Conservation (phyloP, 2,888 invertebrate genomes). For the Caenorhabditis parvicauda region DNA sequence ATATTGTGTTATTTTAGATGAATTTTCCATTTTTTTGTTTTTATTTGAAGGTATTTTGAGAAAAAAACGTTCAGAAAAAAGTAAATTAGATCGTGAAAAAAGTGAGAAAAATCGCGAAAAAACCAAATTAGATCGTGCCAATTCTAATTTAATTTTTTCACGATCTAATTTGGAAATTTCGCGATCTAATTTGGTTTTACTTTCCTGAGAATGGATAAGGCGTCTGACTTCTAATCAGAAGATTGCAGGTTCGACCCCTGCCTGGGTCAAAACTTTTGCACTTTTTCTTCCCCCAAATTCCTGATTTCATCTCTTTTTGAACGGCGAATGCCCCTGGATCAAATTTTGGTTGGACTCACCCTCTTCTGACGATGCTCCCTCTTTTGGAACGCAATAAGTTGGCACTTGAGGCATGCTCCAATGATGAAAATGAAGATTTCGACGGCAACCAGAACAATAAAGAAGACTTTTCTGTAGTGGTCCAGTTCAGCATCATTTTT, state of each 20-base stretch:
- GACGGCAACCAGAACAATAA: slow-evolving; percentile 24
- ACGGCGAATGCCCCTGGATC: too few species aligned
- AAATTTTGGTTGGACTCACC: too few species aligned
- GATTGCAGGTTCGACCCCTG: neutral
- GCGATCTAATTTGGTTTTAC: too few species aligned
- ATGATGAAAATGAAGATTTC: slow-evolving; percentile 28
- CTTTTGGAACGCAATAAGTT: slow-evolving; percentile 35
- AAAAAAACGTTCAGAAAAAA: too few species aligned
- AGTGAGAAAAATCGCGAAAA: too few species aligned
- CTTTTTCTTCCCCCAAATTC: neutral
- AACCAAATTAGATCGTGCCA: too few species aligned
- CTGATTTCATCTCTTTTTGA: neutral
- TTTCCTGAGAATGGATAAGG: neutral
- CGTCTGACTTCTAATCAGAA: neutral
- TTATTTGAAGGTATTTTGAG: too few species aligned
- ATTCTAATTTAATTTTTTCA: too few species aligned
- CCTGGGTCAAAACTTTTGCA: neutral
- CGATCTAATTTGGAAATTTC: too few species aligned
- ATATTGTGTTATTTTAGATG: too few species aligned
- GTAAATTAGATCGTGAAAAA: too few species aligned
- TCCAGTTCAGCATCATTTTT: slow-evolving; percentile 16
- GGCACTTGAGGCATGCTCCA: slow-evolving; percentile 39
- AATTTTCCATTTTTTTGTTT: too few species aligned
- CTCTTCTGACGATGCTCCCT: slow-evolving; percentile 33
- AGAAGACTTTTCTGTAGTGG: slow-evolving; percentile 37